phyloP scores from a whole-genome alignment of 2,113 vertebrate genomes.

The Panthera uncia region DNA sequence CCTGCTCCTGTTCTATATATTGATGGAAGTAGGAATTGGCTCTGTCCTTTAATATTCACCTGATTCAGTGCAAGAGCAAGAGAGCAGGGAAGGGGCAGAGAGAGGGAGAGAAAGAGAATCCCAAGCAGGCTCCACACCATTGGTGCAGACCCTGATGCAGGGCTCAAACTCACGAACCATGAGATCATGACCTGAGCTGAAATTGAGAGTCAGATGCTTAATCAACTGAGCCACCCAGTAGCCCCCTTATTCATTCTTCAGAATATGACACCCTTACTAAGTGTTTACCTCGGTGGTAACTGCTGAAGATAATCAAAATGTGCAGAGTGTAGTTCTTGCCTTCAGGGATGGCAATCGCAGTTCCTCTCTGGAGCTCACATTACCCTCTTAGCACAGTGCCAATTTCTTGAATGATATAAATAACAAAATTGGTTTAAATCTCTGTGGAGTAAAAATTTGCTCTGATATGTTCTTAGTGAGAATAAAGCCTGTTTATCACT shows the following conservation, averaged over 20 bases:
- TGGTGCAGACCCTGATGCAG: too few relatives aligned
- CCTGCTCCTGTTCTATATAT: not conserved
- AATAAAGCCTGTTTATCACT: not conserved
- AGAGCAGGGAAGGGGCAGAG: too few relatives aligned
- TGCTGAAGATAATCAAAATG: not conserved
- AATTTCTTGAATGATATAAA: not conserved
- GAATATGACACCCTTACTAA: not conserved
- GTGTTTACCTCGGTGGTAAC: not conserved
- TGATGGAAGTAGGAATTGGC: not conserved
- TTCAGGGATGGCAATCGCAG: not conserved
- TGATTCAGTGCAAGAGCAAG: not conserved
- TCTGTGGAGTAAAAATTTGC: not conserved
- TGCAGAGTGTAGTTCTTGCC: not conserved
- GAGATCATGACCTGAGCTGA: too few relatives aligned
- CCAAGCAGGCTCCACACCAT: too few relatives aligned
- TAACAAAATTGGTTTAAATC: slow-evolving; percentile 38
- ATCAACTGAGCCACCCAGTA: too few relatives aligned
- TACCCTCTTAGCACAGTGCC: not conserved
- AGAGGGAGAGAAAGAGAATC: too few relatives aligned
- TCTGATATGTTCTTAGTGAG: not conserved
- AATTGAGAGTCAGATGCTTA: too few relatives aligned
- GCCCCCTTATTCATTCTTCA: not conserved
- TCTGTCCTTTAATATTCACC: not conserved
- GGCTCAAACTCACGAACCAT: too few relatives aligned
- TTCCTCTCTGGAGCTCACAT: not conserved